These are phyloP conservation scores for Araneus ventricosus DNA, from an alignment of 1,140 invertebrate genomes.

Conservation along the genomic window DNA sequence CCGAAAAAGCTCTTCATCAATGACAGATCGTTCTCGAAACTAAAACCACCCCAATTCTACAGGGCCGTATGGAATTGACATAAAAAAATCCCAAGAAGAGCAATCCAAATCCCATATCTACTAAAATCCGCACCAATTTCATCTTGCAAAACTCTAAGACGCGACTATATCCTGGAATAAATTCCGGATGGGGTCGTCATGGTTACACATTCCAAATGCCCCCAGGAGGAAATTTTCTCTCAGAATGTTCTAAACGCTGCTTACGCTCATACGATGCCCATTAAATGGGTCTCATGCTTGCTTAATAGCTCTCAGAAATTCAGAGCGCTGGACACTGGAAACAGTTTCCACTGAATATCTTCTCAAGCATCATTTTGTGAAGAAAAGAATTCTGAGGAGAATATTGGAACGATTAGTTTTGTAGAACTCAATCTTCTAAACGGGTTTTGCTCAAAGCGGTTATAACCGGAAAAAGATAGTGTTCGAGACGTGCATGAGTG, in stretches of 20 bases:
- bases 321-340: background rate
- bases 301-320: constrained; percentile 24
- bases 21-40: background rate
- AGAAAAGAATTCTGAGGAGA: background rate
- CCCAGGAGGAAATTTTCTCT: background rate
- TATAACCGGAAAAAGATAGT: background rate
- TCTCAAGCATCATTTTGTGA: background rate
- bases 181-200: background rate
- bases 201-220: background rate
- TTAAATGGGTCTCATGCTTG: background rate
- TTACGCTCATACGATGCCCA: background rate
- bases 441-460: background rate
- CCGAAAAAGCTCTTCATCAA: background rate
- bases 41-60: background rate
- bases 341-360: background rate
- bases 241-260: background rate
- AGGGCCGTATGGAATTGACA: background rate
- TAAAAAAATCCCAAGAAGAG: background rate
- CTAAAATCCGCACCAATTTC: background rate
- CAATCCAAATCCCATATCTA: background rate
- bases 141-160: background rate
- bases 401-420: background rate
- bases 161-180: background rate
- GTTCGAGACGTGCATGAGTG: too few species aligned
- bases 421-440: background rate